Evolutionary conservation across 2,113 vertebrate species (phyloP), one percentile per base, ranked within the genome.

Genomic region (Gymnarchus niloticus): DNA sequence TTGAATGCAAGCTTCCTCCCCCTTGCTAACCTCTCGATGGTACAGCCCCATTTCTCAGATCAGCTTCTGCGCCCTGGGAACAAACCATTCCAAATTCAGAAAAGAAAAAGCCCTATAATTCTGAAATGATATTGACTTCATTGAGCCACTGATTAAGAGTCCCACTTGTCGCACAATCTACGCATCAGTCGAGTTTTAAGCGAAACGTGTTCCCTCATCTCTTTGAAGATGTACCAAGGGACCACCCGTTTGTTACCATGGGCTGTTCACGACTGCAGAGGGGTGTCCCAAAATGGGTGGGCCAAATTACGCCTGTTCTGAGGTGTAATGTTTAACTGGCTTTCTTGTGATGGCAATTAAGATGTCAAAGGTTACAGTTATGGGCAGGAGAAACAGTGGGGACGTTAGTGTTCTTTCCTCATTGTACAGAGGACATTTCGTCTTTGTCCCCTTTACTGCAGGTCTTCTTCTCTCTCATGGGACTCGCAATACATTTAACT

Each of bases 221-320:
- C 77, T 44, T 80, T 3, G n/a, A 49, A 80, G 21, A 49, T 46
- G 23, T 80, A 46, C 21, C 5, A 23, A 23, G 46, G 46, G 77
- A 49, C 46, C 48, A 46, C 46, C n/a, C n/a, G 2, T 8, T 65
- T 23, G 3, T 23, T 78, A 1, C 9, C 23, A 25, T 9, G 21
- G 81, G 81, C 37, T 57, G 65, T 73, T 73, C 65, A 41, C 14
- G 41, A 73, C 33, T 73, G 28, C 65, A 41, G 33, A 3, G 65
- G 33, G 41, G n/a, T 3, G 37, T 69, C 25, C 65, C 65, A 19
- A 69, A 69, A 69, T 37, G 61, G 61, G n/a, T n/a, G 37, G 28
- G 61, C 65, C 33, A 73, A 28, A 41, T 41, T 73, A 44, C 82
- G 44, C 59, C 54, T 83, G 46, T 57, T 83, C 19, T 83, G 82